Percentiles rank a stretch among this genome's conserved stretches.
These are phyloP conservation scores for Neotoxoptera formosana DNA, from an alignment of 1,140 invertebrate species.

Conservation along the genomic window DNA sequence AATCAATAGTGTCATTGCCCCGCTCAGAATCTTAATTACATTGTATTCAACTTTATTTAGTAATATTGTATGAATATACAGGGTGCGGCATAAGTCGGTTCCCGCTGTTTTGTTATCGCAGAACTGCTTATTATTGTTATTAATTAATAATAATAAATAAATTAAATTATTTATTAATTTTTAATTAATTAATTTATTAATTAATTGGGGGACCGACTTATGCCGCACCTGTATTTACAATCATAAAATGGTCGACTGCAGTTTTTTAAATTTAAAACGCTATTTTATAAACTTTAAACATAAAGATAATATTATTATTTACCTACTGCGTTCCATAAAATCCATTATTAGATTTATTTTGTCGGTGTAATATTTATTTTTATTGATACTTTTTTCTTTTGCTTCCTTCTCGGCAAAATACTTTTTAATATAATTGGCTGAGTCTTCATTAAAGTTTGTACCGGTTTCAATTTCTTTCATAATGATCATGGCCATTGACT, in stretches of 20 bases:
- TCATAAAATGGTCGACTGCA: background rate
- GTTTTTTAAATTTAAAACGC: background rate
- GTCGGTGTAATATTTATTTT: background rate
- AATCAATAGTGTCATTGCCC: too few species aligned
- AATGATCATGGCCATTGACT: background rate
- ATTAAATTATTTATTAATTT: too few species aligned
- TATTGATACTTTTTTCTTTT: background rate
- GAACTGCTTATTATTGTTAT: too few species aligned
- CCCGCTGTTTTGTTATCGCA: too few species aligned
- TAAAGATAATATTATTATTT: background rate
- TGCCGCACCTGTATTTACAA: too few species aligned
- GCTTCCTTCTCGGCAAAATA: background rate
- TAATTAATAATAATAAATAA: too few species aligned
- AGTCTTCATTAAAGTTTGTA: conserved; percentile 17
- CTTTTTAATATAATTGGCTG: background rate
- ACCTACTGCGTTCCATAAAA: background rate
- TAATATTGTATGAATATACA: too few species aligned
- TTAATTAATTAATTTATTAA: too few species aligned
- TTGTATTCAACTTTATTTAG: too few species aligned
- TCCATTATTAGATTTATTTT: background rate
- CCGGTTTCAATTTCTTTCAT: conserved; percentile 33
- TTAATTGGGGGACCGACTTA: too few species aligned
- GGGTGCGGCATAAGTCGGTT: too few species aligned
- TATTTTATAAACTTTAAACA: background rate
- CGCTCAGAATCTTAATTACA: too few species aligned